These are phyloP conservation scores for Sinhomidia bicolor DNA, from an alignment of 2,888 invertebrate genomes.

Conservation along the genomic window DNA sequence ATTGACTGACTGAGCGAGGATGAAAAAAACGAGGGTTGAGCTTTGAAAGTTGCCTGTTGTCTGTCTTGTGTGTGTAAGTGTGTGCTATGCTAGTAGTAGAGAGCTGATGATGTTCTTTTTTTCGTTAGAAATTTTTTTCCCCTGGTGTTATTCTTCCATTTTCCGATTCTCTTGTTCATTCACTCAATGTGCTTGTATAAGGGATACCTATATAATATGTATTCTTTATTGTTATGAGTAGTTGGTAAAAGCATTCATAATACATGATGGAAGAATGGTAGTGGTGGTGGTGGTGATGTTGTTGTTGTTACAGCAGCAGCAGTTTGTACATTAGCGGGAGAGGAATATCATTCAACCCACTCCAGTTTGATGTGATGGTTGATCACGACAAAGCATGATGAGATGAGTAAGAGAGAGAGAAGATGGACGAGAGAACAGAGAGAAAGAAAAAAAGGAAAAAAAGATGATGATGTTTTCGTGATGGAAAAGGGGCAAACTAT, in stretches of 20 bases:
- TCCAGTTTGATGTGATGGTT: slow-evolving; percentile 55
- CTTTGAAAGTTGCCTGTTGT: slow-evolving; percentile 30
- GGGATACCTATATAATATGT: background rate
- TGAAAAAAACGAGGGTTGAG: slow-evolving; percentile 62
- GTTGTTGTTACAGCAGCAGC: background rate
- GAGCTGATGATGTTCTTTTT: slow-evolving; percentile 52
- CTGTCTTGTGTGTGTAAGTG: too few relatives aligned
- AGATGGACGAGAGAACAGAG: slow-evolving; percentile 43
- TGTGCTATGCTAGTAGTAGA: too few relatives aligned
- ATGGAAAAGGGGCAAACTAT: slow-evolving; percentile 73
- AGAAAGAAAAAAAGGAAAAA: slow-evolving; percentile 2
- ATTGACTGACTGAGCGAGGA: slow-evolving; percentile 62
- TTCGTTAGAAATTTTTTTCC: slow-evolving; percentile 45
- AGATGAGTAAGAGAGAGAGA: slow-evolving; percentile 49
- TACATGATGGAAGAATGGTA: background rate
- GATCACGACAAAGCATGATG: slow-evolving; percentile 52
- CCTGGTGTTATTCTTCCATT: slow-evolving; percentile 65
- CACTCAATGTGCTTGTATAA: slow-evolving; percentile 16
- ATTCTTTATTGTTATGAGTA: slow-evolving; percentile 16
- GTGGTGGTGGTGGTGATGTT: too few relatives aligned
- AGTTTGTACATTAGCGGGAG: background rate
- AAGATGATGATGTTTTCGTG: slow-evolving; percentile 73
- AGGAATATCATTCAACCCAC: slow-evolving; percentile 30
- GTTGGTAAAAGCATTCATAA: slow-evolving; percentile 21
- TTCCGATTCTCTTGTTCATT: slow-evolving; percentile 17